Evolutionary conservation across 2,888 invertebrate species (phyloP).

Genomic region (Branchipolynoe longqiensis): DNA sequence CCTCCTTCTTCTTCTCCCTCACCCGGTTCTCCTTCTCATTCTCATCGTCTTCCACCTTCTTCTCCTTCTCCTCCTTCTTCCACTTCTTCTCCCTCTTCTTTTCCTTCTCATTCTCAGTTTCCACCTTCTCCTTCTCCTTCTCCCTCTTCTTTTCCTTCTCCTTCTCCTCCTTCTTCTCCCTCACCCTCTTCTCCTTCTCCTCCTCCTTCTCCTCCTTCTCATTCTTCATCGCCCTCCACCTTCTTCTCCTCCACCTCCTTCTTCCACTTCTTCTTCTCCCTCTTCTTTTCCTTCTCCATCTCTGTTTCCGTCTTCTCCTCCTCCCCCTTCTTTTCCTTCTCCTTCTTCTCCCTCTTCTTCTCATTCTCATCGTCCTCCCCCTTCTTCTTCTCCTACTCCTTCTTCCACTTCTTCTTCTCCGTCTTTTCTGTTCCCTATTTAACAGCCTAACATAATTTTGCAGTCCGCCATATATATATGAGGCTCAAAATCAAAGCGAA

Average conservation of each 20-base stretch:
- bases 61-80: neutral
- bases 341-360: too few relatives aligned
- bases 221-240: constrained; percentile 3
- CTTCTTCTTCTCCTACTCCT: too few relatives aligned
- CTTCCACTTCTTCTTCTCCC: neutral
- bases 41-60: neutral
- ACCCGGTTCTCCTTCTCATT: neutral
- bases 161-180: neutral
- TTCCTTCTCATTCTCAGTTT: neutral
- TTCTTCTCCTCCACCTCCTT: constrained; percentile 30
- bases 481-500: too few relatives aligned
- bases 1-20: neutral
- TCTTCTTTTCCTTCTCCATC: neutral
- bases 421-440: too few relatives aligned
- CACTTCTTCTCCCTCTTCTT: neutral
- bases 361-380: too few relatives aligned
- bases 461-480: too few relatives aligned
- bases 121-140: neutral
- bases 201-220: neutral
- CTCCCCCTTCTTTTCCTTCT: neutral
- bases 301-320: too few relatives aligned
- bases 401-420: too few relatives aligned
- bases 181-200: neutral
- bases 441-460: too few relatives aligned
- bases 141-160: neutral